Base-by-base conservation (phyloP, 64 coral and sea anemone species). In the Montipora foliosa region DNA sequence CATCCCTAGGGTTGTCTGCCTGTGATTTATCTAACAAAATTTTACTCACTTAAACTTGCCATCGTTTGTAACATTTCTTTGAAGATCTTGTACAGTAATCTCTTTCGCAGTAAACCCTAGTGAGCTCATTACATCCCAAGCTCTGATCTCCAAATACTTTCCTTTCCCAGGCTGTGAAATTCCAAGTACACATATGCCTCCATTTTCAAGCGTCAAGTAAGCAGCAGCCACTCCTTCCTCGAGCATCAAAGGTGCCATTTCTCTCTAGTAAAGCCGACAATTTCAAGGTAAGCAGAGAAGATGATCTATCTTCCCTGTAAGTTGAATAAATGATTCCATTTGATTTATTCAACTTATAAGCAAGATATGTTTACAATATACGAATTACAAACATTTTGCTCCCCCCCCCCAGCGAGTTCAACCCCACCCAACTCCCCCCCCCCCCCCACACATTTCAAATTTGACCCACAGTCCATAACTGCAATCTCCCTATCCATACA, bases 31-130 rank as follows among this genome's bases (percentile, higher is more conserved):
- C 37, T 37, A 37, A 37, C 37, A 37, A 37, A 37, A 37, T 37
- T 37, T 6, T 49, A 96, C 95, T 60, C 48, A 96, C 96, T 94
- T 98, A 87, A 95, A 95, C 76, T 98, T 98, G 83, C 84, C 90
- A 83, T 98, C 96, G 80, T 98, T 98, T 37, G 84, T 55, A 16
- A 81, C 68, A 8, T 79, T 79, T 88, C 60, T 94, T 24, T 95
- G 82, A 44, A 91, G 46, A 66, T 98, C 96, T 79, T 98, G 96
- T 2, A 91, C 93, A 15, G 60, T 47, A 11, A 98, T 81, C 51
- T 98, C 96, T 21, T 92, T 98, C 47, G 96, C 83, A 71, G 89
- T 89, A 73, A 98, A 98, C 2, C 96, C 96, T 55, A 98, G 47
- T 45, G 93, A 88, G 12, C 82, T 94, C 89, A 94, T 95, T 44